Base-by-base conservation (phyloP, 2,888 invertebrate genomes). In the Panopea generosa region DNA sequence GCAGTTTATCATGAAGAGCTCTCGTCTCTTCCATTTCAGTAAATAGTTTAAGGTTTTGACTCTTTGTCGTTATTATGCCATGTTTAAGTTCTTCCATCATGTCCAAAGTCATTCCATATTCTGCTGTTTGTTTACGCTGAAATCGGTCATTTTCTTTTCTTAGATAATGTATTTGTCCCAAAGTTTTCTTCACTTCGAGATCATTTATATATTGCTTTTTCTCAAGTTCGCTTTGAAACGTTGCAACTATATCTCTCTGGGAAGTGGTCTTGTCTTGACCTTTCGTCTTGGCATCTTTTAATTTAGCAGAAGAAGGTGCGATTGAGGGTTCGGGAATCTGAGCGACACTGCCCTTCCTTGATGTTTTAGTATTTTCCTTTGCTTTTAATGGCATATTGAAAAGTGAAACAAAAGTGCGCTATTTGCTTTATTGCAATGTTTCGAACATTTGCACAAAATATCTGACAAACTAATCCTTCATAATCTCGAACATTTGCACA, bases 51-150 rank as follows among this genome's bases (percentile, higher is more conserved):
- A 66, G 67, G 49, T 78, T 78, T 24, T 66, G 65, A 52, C 47
- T 27, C 45, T 71, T 78, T n/a, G 70, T 69, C 7, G 29, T 24
- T 24, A 62, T 67, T 33, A 67, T 38, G 43, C 53, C 63, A 14
- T 20, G 27, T 38, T 57, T 52, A 18, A 78, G 29, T 18, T 61
- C 71, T 20, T 70, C 67, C 14, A 74, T 33, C 59, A 55, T 53
- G 24, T 78, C 78, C 18, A 78, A 47, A 1, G 74, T 74, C 59
- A 72, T 53, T 18, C 78, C 78, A 56, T 70, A 78, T 3, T 74
- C 69, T 1, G 63, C 57, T 18, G 57, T 67, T 49, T 78, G 78
- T 27, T 59, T 66, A n/a, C 74, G 49, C 40, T 73, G 65, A 6
- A 78, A 55, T 45, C 78, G 56, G 11, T 74, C 70, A 33, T 70